Conservation (phyloP, 2,888 invertebrate species). For the Drosophila prostipennis region DNA sequence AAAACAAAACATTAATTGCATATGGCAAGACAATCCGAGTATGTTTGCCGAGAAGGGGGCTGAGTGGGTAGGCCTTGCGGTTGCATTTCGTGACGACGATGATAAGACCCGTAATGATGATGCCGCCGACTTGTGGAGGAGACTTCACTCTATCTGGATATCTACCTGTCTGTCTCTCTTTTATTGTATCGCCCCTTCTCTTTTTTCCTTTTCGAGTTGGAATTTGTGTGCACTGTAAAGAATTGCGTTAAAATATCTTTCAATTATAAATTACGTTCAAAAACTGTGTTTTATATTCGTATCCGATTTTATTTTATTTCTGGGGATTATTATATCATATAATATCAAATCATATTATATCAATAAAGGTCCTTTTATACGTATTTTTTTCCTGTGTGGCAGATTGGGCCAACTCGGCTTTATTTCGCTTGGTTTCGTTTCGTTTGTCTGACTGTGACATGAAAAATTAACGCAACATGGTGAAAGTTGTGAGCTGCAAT, state of each 20-base stretch:
- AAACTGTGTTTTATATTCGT: too few relatives aligned
- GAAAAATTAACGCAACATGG: constrained; percentile 62
- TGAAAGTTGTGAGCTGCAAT: constrained; percentile 64
- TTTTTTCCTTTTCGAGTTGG: neutral
- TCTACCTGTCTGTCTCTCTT: constrained; percentile 21
- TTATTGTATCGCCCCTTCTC: constrained; percentile 2
- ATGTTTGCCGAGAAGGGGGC: constrained; percentile 3
- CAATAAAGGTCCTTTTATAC: neutral
- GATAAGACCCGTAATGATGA: constrained; percentile 51
- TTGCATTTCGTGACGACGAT: constrained; percentile 51
- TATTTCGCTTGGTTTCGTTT: constrained; percentile 39
- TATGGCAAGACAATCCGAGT: constrained; percentile 54
- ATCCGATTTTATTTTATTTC: neutral
- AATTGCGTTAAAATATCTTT: neutral
- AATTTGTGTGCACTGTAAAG: constrained; percentile 6
- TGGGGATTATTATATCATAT: neutral
- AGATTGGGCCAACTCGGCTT: constrained; percentile 40
- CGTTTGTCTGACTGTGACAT: constrained; percentile 45
- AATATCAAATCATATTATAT: too few relatives aligned
- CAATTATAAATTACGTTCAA: neutral
- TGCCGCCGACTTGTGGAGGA: constrained; percentile 35
- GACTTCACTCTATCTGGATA: constrained; percentile 32
- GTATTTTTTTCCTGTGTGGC: neutral
- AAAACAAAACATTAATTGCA: constrained; percentile 70
- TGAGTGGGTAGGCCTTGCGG: constrained; percentile 39